Conservation (phyloP, 2,113 vertebrate species). For the Neodon shergylaensis region DNA sequence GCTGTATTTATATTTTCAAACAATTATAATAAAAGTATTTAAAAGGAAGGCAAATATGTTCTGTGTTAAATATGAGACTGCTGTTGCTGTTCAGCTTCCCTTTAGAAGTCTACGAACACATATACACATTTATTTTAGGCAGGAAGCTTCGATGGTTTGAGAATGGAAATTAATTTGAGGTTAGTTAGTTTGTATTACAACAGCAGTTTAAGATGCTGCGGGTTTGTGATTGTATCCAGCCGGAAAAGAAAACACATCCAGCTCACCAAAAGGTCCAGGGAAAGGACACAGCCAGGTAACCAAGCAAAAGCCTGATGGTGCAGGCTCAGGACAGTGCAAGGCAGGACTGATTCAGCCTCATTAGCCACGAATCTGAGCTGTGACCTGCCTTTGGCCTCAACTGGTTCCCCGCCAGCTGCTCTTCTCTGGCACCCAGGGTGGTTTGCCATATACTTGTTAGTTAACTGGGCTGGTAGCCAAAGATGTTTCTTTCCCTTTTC, state of each 20-base stretch:
- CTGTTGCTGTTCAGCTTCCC: background rate
- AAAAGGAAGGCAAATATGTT: background rate
- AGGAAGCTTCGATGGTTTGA: background rate
- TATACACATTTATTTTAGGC: background rate
- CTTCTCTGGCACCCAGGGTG: slow-evolving; percentile 53
- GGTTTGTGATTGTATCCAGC: background rate
- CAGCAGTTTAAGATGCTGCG: background rate
- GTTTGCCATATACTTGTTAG: slow-evolving; percentile 41
- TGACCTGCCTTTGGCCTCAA: slow-evolving; percentile 29
- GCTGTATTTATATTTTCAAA: background rate
- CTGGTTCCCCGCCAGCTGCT: slow-evolving; percentile 54
- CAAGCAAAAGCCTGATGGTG: background rate
- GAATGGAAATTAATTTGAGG: background rate
- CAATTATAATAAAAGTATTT: background rate
- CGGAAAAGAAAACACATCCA: background rate
- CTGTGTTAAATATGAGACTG: background rate
- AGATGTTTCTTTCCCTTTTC: slow-evolving; percentile 76
- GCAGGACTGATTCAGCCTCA: slow-evolving; percentile 54
- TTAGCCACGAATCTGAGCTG: slow-evolving; percentile 54
- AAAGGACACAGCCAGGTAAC: background rate
- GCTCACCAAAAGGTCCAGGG: background rate
- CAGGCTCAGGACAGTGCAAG: background rate
- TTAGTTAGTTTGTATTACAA: slow-evolving; percentile 17
- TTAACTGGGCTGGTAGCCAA: slow-evolving; percentile 68
- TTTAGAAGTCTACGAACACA: background rate